Conservation (phyloP, 2,113 vertebrate genomes). For the Neodon shergylaensis region DNA sequence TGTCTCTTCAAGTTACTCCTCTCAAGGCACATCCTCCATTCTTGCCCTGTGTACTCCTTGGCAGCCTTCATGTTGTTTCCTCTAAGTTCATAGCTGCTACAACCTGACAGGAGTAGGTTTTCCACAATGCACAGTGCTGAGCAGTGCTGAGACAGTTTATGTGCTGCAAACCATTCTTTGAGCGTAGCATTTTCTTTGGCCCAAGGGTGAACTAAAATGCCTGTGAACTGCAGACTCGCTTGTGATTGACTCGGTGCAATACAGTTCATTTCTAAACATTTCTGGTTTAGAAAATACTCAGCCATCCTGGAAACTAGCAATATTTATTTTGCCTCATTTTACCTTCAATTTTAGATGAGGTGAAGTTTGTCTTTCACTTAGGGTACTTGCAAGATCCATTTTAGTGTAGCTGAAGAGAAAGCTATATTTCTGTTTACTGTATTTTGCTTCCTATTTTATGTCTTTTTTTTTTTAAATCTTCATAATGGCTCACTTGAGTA, state of each 20-base stretch:
- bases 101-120: constrained; percentile 7
- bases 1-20: background rate
- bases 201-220: constrained; percentile 74
- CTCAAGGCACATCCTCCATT: background rate
- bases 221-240: constrained; percentile 78
- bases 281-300: constrained; percentile 80
- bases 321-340: constrained; percentile 81
- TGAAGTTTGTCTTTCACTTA: constrained; percentile 69
- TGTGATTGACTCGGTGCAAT: constrained; percentile 79
- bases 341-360: constrained; percentile 68
- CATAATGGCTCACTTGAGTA: constrained; percentile 66
- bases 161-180: constrained; percentile 29
- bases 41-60: background rate
- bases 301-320: constrained; percentile 81
- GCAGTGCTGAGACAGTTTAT: background rate
- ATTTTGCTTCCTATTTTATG: constrained; percentile 71
- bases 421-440: constrained; percentile 80
- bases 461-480: constrained; percentile 60
- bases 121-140: background rate
- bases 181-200: constrained; percentile 61
- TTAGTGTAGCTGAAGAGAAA: constrained; percentile 74
- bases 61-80: constrained; percentile 11
- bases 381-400: constrained; percentile 81
- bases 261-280: constrained; percentile 78
- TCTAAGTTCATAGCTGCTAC: background rate